Evolutionary conservation across 2,888 invertebrate species (phyloP).

Genomic region (Notocelia uddmanniana): DNA sequence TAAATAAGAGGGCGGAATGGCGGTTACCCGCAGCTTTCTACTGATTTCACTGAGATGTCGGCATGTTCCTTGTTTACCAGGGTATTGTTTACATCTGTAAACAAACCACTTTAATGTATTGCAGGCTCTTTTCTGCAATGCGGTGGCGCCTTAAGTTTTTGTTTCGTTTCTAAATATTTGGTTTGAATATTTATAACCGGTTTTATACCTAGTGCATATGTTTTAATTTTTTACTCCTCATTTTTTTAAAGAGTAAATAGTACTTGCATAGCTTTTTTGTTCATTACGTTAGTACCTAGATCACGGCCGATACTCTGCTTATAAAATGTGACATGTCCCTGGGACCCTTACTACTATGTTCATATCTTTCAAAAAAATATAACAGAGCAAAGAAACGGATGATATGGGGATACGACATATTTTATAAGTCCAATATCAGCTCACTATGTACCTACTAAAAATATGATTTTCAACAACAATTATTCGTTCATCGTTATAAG

Average conservation of each 20-base stretch:
- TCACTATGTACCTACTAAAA: too few species aligned
- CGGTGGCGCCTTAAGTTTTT: conserved; percentile 13
- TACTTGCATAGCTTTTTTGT: not conserved
- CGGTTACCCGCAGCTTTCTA: conserved; percentile 77
- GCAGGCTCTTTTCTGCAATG: conserved; percentile 20
- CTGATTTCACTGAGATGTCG: conserved; percentile 66
- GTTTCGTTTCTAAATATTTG: not conserved
- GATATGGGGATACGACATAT: too few species aligned
- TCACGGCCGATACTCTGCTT: too few species aligned
- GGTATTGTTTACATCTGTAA: conserved; percentile 42
- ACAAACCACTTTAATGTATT: conserved; percentile 39
- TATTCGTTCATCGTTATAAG: too few species aligned
- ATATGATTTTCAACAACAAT: too few species aligned
- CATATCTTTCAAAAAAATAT: too few species aligned
- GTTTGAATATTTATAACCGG: not conserved
- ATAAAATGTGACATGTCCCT: too few species aligned
- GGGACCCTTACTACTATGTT: too few species aligned
- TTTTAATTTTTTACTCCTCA: not conserved
- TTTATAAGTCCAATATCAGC: too few species aligned
- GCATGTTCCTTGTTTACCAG: conserved; percentile 49
- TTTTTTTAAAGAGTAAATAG: too few species aligned
- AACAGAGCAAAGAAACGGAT: too few species aligned
- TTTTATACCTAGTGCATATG: not conserved
- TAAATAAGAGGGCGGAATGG: conserved; percentile 70
- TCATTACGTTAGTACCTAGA: too few species aligned